Percentiles rank a stretch among this genome's conserved stretches.
These are phyloP conservation scores for Anorthoa munda DNA, from an alignment of 2,888 invertebrate species.

Conservation along the genomic window DNA sequence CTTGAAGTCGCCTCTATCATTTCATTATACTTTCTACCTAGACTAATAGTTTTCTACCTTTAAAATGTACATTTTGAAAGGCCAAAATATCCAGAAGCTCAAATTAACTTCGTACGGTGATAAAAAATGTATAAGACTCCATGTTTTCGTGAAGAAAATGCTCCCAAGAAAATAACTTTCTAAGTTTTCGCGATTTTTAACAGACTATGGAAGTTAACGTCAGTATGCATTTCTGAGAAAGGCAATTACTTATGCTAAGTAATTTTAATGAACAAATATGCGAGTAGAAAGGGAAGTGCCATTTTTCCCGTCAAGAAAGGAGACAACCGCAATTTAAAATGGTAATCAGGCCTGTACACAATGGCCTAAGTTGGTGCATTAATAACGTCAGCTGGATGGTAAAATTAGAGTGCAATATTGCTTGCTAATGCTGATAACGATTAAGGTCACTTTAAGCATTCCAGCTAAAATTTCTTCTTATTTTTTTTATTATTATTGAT, in stretches of 20 bases:
- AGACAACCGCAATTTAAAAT: slow-evolving; percentile 54
- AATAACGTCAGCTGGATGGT: slow-evolving; percentile 5
- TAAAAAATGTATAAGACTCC: slow-evolving; percentile 22
- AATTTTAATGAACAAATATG: slow-evolving; percentile 34
- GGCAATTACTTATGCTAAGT: slow-evolving; percentile 34
- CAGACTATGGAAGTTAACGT: neutral
- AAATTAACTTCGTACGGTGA: slow-evolving; percentile 26
- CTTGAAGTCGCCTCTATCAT: slow-evolving; percentile 19
- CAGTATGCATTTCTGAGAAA: slow-evolving; percentile 37
- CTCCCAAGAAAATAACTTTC: neutral
- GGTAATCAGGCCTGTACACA: slow-evolving; percentile 49
- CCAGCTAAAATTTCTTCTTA: neutral
- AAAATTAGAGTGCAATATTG: slow-evolving; percentile 16
- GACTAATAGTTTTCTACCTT: slow-evolving; percentile 36
- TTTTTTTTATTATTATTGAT: too few relatives aligned
- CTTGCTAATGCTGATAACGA: slow-evolving; percentile 9
- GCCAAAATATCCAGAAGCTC: slow-evolving; percentile 12
- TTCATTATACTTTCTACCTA: slow-evolving; percentile 35
- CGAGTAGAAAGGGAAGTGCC: slow-evolving; percentile 19
- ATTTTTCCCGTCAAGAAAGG: slow-evolving; percentile 42
- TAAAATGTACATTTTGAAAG: slow-evolving; percentile 9
- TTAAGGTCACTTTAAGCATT: neutral
- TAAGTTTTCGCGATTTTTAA: neutral
- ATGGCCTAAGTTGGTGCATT: slow-evolving; percentile 55
- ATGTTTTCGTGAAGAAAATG: slow-evolving; percentile 14